Base-by-base conservation (phyloP, 2,113 vertebrate genomes). In the Elephas maximus region DNA sequence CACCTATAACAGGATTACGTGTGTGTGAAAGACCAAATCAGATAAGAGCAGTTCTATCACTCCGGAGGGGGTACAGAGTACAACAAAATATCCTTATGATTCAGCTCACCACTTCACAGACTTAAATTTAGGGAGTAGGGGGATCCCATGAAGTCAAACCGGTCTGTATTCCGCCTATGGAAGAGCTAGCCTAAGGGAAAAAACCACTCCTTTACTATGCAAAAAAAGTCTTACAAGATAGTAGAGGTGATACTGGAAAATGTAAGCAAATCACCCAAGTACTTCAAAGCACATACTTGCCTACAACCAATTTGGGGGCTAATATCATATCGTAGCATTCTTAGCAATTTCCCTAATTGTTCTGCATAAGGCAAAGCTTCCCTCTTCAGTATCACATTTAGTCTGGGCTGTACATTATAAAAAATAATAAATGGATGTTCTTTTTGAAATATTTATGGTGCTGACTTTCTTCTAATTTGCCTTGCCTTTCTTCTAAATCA, bases 381-480 rank as follows among this genome's bases (percentile, higher is more conserved):
- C n/a, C 24, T 71, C 67, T 77, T 83, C 44, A 41, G 8, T 44
- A 65, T 87, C 60, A 88, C 60, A 88, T 62, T 95, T 74, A 53
- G 78, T 57, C 63, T 89, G 89, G 74, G 83, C 51, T 92, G 74
- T 65, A 45, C 20, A 67, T 78, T 94, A 91, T 33, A 48, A 87
- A 71, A 93, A 90, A 90, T 78, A 37, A 89, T 51, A 90, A 77
- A 87, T 77, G 37, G 53, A 76, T 89, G 30, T 53, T 95, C 90
- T 90, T 96, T 95, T 73, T 53, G 51, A 96, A 94, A 95, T 95
- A 97, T 81, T 87, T 90, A 95, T 57, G 89, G n/a, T 67, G 51
- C 62, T 18, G 28, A 87, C 65, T 93, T 92, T 90, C 60, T 51
- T 94, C 71, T 95, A 96, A 96, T 88, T 93, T 88, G 93, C 30